A percentile compares a stretch with the other conserved stretches of the same genome.
phyloP scores from a whole-genome alignment of 2,888 invertebrate species.

The Cosmopolites sordidus region DNA sequence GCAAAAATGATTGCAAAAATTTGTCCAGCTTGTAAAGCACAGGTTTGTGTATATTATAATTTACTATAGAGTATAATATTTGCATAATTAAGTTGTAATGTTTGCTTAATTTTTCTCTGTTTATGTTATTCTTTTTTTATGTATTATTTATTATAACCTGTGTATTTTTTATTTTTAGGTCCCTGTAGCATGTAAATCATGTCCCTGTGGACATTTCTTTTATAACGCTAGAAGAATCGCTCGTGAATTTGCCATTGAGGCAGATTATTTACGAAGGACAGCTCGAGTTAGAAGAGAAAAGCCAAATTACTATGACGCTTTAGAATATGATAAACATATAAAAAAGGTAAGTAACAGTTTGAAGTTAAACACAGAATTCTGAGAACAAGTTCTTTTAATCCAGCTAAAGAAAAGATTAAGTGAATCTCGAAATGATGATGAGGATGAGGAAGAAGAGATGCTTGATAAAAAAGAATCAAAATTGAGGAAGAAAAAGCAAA shows the following conservation, averaged over 20 bases:
- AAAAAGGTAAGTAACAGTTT: constrained; percentile 51
- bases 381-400: constrained; percentile 12
- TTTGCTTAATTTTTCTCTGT: background rate
- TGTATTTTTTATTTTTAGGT: constrained; percentile 59
- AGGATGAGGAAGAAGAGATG: constrained; percentile 45
- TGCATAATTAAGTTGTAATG: background rate
- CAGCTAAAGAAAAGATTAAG: constrained; percentile 48
- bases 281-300: constrained; percentile 71
- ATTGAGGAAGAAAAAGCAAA: constrained; percentile 37
- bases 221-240: constrained; percentile 61
- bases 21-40: constrained; percentile 41
- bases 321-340: constrained; percentile 74
- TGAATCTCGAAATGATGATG: constrained; percentile 54
- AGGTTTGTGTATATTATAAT: constrained; percentile 31
- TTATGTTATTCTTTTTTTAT: background rate
- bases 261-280: constrained; percentile 60
- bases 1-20: constrained; percentile 42
- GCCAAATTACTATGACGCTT: constrained; percentile 78
- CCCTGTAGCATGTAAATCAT: constrained; percentile 79
- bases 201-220: constrained; percentile 79
- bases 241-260: constrained; percentile 50
- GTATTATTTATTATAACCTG: background rate
- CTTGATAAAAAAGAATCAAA: constrained; percentile 24
- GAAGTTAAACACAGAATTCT: no score
- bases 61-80: no score